Percentiles rank a stretch among this genome's conserved stretches.
These are phyloP conservation scores for Zaprionus inermis DNA, from an alignment of 1,140 invertebrate species.

Conservation along the genomic window DNA sequence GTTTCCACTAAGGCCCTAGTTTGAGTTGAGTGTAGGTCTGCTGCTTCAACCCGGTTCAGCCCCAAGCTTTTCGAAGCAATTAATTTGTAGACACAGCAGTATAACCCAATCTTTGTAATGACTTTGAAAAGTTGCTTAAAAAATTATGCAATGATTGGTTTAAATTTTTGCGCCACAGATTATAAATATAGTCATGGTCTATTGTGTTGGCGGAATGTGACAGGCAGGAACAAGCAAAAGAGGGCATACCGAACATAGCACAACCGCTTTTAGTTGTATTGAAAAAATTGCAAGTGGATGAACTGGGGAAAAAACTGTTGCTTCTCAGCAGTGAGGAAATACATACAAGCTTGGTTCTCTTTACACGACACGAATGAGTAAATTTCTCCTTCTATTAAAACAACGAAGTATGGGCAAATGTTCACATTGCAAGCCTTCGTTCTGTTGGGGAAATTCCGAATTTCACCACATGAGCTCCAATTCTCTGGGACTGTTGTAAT, in stretches of 20 bases:
- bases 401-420: not conserved
- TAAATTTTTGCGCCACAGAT: too few species aligned
- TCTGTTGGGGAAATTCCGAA: slow-evolving; percentile 21
- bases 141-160: not conserved
- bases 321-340: not conserved
- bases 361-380: not conserved
- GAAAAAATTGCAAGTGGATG: not conserved
- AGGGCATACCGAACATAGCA: not conserved
- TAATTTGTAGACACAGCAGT: slow-evolving; percentile 49
- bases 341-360: not conserved
- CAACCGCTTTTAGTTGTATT: not conserved
- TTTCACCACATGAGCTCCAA: not conserved
- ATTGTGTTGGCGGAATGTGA: not conserved
- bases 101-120: not conserved
- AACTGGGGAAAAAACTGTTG: slow-evolving; percentile 1
- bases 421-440: not conserved
- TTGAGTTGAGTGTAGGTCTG: slow-evolving; percentile 18
- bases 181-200: too few species aligned
- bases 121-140: not conserved
- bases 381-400: not conserved
- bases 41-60: not conserved
- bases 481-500: not conserved
- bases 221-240: not conserved
- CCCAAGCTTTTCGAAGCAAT: slow-evolving; percentile 44
- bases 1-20: slow-evolving; percentile 17